Evolutionary conservation across 2,797 vertebrate species (phyloP), one percentile per base, ranked within the genome.

Genomic region (Pseudopleuronectes americanus): DNA sequence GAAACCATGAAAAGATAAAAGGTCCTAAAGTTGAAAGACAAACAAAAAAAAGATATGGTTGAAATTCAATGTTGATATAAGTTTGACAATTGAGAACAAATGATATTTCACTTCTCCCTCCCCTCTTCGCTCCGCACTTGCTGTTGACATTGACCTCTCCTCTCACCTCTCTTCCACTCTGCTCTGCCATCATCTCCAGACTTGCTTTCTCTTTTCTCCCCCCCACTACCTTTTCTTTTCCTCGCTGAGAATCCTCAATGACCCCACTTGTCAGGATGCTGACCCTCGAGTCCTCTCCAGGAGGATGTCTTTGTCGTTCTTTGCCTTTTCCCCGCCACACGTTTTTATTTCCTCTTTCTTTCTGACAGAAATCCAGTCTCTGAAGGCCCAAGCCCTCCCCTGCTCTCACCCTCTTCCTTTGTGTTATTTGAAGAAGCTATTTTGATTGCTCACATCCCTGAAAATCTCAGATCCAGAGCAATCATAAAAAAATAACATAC

Each of bases 351-450:
- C 17, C 28, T 66, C 43, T 21, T 33, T 36, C 41, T 48, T 61
- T 43, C 24, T 58, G 55, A 73, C 58, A 81, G 33, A 68, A 77
- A 81, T 64, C 28, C 16, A 64, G 64, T 79, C 51, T 70, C 68
- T 21, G 28, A 60, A 66, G 73, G 56, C 41, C 9, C 45, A 19
- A 16, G 36, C 51, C 41, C 57, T 57, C 36, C 3, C 22, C 31
- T 45, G 12, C 9, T 23, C 7, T 60, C 23, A 19, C 45, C 21
- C 6, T 45, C 31, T 33, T 49, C 6, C 13, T 52, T 71, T 65
- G 33, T 55, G 22, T 49, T 64, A 33, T 71, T 38, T 52, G 41
- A 31, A 24, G 41, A 33, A 56, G 8, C 19, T 45, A 10, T 31
- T 31, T 14, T 68, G 33, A 62, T 41, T 17, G n/a, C 41, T 64